Percentiles rank a stretch among this genome's conserved stretches.
Conservation (phyloP, 2,797 vertebrate genomes). For the Varecia variegata region DNA sequence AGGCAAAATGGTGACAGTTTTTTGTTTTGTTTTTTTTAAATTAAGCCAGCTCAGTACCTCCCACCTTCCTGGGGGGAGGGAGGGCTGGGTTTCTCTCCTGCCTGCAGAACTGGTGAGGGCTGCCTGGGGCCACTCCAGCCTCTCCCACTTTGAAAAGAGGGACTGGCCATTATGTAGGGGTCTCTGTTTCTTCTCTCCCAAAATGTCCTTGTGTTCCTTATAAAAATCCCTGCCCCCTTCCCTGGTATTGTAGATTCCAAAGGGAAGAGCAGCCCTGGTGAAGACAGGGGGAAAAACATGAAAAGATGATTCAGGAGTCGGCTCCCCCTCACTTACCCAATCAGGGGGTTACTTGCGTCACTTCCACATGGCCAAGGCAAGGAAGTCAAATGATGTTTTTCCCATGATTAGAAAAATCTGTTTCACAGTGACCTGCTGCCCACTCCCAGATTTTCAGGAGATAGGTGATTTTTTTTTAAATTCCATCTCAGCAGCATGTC, state of each 20-base stretch:
- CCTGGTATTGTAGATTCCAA: fast-evolving
- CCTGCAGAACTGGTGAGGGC: neutral
- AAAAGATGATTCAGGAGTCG: neutral
- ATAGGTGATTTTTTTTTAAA: neutral
- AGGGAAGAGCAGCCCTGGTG: neutral
- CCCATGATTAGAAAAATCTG: neutral
- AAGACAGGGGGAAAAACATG: neutral
- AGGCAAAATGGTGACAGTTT: neutral
- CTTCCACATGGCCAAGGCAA: neutral
- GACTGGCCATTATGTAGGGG: no score
- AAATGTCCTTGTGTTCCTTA: neutral
- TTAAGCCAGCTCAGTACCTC: neutral
- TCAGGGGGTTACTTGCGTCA: neutral
- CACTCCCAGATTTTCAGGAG: neutral
- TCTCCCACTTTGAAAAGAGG: neutral
- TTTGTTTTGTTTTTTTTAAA: neutral
- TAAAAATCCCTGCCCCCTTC: neutral
- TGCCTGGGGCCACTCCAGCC: fast-evolving
- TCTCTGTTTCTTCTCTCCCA: neutral
- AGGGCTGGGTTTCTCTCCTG: neutral
- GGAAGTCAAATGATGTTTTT: neutral
- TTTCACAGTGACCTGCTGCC: neutral
- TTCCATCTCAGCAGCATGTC: neutral
- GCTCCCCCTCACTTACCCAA: neutral
- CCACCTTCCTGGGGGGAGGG: neutral